Evolutionary conservation across 2,797 vertebrate genomes (phyloP).

Genomic region (Oreochromis grahami): DNA sequence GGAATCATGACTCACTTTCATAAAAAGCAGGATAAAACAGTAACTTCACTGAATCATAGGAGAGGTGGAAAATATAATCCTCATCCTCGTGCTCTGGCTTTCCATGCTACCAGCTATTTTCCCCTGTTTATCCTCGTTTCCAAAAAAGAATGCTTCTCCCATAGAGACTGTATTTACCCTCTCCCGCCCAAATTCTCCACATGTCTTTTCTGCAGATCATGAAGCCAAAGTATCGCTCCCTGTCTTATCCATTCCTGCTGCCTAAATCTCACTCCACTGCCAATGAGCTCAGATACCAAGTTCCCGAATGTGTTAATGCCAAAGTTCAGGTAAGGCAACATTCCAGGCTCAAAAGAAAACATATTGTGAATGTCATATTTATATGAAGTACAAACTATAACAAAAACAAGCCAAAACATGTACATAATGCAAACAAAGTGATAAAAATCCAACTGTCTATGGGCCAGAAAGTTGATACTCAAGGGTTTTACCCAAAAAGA

Average conservation of each 20-base stretch:
- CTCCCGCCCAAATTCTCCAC: background rate
- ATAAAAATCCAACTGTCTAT: background rate
- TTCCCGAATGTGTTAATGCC: conserved; percentile 78
- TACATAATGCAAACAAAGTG: background rate
- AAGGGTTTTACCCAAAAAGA: background rate
- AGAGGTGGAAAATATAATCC: conserved; percentile 9
- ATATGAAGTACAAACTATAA: background rate
- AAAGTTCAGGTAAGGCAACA: conserved; percentile 84
- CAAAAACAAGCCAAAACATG: background rate
- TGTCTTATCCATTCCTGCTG: conserved; percentile 91
- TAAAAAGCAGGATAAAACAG: background rate
- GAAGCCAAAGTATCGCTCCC: conserved; percentile 95
- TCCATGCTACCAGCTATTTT: background rate
- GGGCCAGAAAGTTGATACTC: background rate
- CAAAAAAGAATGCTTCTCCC: background rate
- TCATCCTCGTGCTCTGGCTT: background rate
- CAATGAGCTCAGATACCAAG: conserved; percentile 82
- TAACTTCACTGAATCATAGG: background rate
- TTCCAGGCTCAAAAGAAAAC: background rate
- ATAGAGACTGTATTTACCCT: background rate
- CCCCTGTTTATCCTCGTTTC: background rate
- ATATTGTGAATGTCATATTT: background rate
- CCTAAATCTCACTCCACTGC: conserved; percentile 90
- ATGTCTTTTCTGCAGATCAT: conserved; percentile 80
- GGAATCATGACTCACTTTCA: background rate